A percentile compares a stretch with the other conserved stretches of the same genome.
phyloP scores from a whole-genome alignment of 2,888 invertebrate genomes.

The Tanypteryx hageni region DNA sequence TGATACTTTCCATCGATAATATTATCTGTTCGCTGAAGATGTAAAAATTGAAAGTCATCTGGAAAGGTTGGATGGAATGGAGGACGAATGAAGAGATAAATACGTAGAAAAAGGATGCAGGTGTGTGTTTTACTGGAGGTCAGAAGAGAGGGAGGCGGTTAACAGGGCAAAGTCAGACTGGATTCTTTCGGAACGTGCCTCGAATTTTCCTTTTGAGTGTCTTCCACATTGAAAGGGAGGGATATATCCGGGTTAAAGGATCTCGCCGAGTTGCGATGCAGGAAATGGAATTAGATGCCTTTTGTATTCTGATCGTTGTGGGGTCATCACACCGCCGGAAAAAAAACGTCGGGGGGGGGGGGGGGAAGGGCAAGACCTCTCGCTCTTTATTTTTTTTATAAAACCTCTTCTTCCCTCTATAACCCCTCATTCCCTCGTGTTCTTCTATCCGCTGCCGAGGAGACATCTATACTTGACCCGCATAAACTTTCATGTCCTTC shows the following conservation, averaged over 20 bases:
- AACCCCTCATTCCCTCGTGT: neutral
- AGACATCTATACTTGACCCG: conserved; percentile 35
- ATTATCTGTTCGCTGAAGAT: neutral
- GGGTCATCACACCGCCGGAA: conserved; percentile 36
- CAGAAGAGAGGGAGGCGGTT: neutral
- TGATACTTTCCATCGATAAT: neutral
- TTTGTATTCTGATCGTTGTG: conserved; percentile 54
- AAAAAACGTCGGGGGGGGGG: too few relatives aligned
- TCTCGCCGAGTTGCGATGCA: conserved; percentile 7
- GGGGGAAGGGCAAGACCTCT: neutral
- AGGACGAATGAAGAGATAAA: neutral
- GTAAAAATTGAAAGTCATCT: neutral
- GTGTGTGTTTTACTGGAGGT: neutral
- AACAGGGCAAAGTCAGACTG: conserved; percentile 25
- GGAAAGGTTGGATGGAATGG: neutral
- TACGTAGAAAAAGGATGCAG: neutral
- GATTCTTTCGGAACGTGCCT: conserved; percentile 51
- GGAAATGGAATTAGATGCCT: conserved; percentile 60
- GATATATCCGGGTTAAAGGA: conserved; percentile 45
- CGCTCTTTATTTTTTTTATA: neutral
- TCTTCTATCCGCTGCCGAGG: conserved; percentile 8
- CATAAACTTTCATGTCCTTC: neutral
- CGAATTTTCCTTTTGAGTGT: conserved; percentile 12
- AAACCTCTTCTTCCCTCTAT: neutral
- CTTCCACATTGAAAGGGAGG: conserved; percentile 36